phyloP scores from a whole-genome alignment of 2,888 invertebrate species.

The Adelphocoris suturalis region DNA sequence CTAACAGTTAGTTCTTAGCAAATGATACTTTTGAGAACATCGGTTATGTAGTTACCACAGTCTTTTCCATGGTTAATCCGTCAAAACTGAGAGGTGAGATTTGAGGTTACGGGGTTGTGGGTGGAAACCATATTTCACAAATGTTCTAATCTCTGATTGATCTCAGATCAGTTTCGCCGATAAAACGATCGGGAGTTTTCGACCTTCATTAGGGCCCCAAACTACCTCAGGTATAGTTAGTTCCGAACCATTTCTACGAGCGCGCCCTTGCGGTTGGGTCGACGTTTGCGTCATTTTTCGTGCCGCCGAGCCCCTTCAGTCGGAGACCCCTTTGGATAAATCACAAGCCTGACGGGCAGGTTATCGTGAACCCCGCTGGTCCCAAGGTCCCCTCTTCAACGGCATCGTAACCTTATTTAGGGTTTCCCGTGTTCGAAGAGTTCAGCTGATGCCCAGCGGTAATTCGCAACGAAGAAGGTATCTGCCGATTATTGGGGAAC shows the following conservation, averaged over 20 bases:
- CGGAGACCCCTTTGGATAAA: conserved; percentile 49
- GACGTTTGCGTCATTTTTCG: conserved; percentile 37
- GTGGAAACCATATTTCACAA: conserved; percentile 46
- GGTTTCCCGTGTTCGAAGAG: neutral
- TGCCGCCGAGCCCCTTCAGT: conserved; percentile 29
- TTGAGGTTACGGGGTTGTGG: neutral
- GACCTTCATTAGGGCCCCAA: conserved; percentile 41
- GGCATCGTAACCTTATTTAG: conserved; percentile 1
- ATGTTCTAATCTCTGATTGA: conserved; percentile 42
- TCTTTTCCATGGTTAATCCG: neutral
- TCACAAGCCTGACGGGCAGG: conserved; percentile 50
- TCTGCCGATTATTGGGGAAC: no score
- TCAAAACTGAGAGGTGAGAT: neutral
- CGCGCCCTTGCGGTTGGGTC: conserved; percentile 19
- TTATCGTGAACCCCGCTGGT: conserved; percentile 31
- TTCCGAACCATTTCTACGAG: neutral
- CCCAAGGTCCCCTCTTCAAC: conserved; percentile 1
- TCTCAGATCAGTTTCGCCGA: conserved; percentile 28
- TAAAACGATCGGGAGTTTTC: conserved; percentile 24
- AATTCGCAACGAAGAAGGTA: no score
- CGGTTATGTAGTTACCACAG: neutral
- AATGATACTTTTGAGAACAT: neutral
- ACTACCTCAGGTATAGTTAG: conserved; percentile 22
- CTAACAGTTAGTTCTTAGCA: neutral
- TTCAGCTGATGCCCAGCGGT: neutral